These are phyloP conservation scores for Microtus richardsoni DNA, from an alignment of 2,113 vertebrate genomes.

Conservation along the genomic window DNA sequence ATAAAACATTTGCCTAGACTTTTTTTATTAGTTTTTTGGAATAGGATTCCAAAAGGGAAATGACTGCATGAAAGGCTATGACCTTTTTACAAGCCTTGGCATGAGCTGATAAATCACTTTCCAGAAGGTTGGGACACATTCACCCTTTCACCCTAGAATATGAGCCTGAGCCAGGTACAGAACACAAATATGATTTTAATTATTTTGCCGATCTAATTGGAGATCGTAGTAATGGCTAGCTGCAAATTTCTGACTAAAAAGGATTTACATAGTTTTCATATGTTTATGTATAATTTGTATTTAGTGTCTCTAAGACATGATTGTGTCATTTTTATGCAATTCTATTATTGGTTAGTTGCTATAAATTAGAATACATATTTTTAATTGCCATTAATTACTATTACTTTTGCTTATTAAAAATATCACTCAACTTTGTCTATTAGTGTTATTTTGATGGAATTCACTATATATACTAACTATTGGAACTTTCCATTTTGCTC, in stretches of 20 bases:
- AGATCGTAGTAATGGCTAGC: not conserved
- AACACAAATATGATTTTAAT: not conserved
- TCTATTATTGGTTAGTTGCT: not conserved
- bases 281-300: not conserved
- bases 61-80: slow-evolving; percentile 55
- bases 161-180: not conserved
- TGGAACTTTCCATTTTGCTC: not conserved
- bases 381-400: not conserved
- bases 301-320: not conserved
- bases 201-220: not conserved
- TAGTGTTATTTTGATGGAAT: not conserved
- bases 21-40: slow-evolving; percentile 35
- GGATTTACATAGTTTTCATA: not conserved
- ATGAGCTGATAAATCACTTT: slow-evolving; percentile 60
- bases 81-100: slow-evolving; percentile 32
- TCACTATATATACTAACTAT: not conserved
- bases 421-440: not conserved
- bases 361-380: not conserved
- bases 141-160: not conserved
- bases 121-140: slow-evolving; percentile 18
- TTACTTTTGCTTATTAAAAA: not conserved
- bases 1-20: slow-evolving; percentile 21
- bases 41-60: slow-evolving; percentile 57
- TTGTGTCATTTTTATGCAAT: not conserved
- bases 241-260: not conserved